phyloP scores from a whole-genome alignment of 2,888 invertebrate species.

The Diadegma fenestrale region DNA sequence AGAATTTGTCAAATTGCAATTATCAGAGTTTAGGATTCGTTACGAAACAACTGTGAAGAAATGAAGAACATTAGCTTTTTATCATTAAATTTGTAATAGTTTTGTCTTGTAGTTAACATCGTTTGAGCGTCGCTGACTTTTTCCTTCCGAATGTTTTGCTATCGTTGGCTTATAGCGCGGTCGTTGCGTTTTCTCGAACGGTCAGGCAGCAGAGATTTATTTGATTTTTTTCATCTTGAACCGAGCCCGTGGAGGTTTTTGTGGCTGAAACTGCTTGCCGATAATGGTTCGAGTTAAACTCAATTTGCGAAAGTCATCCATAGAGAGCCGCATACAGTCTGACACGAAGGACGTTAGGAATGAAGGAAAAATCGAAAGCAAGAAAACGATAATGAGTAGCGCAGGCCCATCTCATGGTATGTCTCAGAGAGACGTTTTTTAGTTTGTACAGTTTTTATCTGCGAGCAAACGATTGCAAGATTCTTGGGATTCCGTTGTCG shows the following conservation, averaged over 20 bases:
- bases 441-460: slow-evolving; percentile 19
- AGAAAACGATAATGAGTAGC: slow-evolving; percentile 43
- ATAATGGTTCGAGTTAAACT: slow-evolving; percentile 28
- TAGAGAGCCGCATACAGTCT: neutral
- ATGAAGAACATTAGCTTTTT: neutral
- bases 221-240: neutral
- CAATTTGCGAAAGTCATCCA: slow-evolving; percentile 35
- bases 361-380: slow-evolving; percentile 35
- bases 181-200: slow-evolving; percentile 1
- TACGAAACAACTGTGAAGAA: neutral
- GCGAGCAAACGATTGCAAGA: slow-evolving; percentile 3
- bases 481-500: slow-evolving; percentile 39
- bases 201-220: neutral
- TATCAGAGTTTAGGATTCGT: neutral
- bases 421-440: slow-evolving; percentile 10
- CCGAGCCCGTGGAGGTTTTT: slow-evolving; percentile 11
- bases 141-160: neutral
- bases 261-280: neutral
- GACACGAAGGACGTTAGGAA: slow-evolving; percentile 22
- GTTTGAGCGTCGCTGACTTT: neutral
- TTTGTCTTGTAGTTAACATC: neutral
- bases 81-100: neutral
- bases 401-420: slow-evolving; percentile 19
- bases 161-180: neutral
- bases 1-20: too few species aligned